Evolutionary conservation across 2,113 vertebrate genomes (phyloP).

Genomic region (Nothoprocta pentlandii): DNA sequence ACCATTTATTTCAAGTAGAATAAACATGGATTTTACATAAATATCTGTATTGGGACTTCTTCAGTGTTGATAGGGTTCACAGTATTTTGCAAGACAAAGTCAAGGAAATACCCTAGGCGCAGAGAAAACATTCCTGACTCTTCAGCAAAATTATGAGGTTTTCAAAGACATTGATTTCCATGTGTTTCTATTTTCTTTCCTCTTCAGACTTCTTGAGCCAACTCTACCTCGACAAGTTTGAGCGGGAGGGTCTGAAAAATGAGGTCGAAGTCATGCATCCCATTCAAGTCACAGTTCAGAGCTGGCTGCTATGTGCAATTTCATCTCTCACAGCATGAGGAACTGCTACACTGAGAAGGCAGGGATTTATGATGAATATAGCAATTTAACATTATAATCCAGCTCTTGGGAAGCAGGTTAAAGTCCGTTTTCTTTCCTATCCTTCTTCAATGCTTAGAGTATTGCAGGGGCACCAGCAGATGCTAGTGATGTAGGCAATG

Average conservation of each 20-base stretch:
- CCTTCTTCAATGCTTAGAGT: neutral
- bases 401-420: neutral
- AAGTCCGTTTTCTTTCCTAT: neutral
- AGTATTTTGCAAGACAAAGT: neutral
- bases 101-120: neutral
- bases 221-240: neutral
- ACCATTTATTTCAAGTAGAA: neutral
- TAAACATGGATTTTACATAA: neutral
- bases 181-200: neutral
- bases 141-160: neutral
- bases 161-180: neutral
- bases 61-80: neutral
- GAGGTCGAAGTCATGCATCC: neutral
- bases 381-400: constrained; percentile 1
- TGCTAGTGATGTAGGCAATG: neutral
- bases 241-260: neutral
- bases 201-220: neutral
- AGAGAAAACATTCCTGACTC: neutral
- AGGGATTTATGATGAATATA: neutral
- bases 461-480: neutral
- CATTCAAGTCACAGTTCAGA: neutral
- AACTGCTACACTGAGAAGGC: neutral
- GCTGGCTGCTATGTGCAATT: neutral
- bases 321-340: neutral
- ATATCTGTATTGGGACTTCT: neutral